Conservation (phyloP, 2,888 invertebrate genomes). For the Melieria picta region DNA sequence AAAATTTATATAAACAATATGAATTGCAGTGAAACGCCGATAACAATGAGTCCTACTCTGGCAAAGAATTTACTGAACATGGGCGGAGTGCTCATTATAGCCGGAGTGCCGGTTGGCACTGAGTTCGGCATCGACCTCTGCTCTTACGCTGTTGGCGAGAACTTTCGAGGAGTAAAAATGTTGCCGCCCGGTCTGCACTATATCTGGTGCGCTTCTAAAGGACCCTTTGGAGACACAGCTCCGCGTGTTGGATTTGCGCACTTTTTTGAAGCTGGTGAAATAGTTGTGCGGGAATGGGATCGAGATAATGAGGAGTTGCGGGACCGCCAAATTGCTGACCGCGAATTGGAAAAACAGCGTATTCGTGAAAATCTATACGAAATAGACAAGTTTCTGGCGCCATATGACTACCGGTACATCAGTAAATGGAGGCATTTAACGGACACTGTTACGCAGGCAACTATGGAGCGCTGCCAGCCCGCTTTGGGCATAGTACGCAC, state of each 20-base stretch:
- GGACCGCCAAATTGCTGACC: conserved; percentile 56
- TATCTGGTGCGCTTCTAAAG: conserved; percentile 77
- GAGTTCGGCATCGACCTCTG: conserved; percentile 94
- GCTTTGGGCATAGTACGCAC: conserved; percentile 80
- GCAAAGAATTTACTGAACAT: conserved; percentile 81
- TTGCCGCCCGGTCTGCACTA: conserved; percentile 97
- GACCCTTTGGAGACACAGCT: conserved; percentile 72
- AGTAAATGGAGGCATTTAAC: conserved; percentile 81
- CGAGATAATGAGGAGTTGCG: conserved; percentile 77
- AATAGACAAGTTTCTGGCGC: conserved; percentile 75
- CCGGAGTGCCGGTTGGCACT: conserved; percentile 88
- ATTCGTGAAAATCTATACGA: conserved; percentile 60
- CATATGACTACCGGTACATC: conserved; percentile 91
- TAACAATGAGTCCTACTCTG: conserved; percentile 78
- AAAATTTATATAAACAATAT: conserved; percentile 17
- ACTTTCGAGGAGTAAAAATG: conserved; percentile 96
- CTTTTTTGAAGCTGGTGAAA: conserved; percentile 82
- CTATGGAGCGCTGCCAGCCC: conserved; percentile 75
- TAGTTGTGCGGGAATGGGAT: conserved; percentile 91
- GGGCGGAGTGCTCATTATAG: conserved; percentile 84
- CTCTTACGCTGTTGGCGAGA: conserved; percentile 88
- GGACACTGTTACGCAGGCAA: conserved; percentile 74
- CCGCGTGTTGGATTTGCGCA: conserved; percentile 88
- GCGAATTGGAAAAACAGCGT: conserved; percentile 65
- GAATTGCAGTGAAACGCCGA: conserved; percentile 49